Percentiles rank a stretch among this genome's conserved stretches.
phyloP scores from a whole-genome alignment of 2,113 vertebrate genomes.

The Myanophis thanlyinensis region DNA sequence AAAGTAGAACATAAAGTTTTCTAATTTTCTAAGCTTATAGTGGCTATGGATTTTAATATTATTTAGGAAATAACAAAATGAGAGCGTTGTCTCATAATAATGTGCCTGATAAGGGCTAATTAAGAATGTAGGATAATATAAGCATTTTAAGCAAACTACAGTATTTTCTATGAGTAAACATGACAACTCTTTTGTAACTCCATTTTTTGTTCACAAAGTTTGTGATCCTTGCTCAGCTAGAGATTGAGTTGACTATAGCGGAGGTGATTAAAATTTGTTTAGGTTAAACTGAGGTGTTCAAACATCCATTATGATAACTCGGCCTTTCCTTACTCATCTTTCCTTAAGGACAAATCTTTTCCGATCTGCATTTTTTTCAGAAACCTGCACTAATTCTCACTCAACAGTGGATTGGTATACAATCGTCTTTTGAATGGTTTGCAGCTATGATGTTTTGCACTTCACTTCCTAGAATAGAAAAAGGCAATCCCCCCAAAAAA shows the following conservation, averaged over 20 bases:
- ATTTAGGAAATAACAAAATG: conserved; percentile 68
- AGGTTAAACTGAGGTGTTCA: conserved; percentile 72
- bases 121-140: conserved; percentile 77
- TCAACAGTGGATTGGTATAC: background rate
- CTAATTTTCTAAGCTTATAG: conserved; percentile 40
- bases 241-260: conserved; percentile 81
- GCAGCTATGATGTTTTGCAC: background rate
- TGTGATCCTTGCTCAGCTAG: conserved; percentile 74
- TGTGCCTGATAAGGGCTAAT: conserved; percentile 66
- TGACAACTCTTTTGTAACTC: conserved; percentile 75
- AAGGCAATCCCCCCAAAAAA: background rate
- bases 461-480: background rate
- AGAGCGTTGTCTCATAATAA: conserved; percentile 72
- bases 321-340: conserved; percentile 69
- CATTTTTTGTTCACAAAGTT: conserved; percentile 75
- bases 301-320: conserved; percentile 64
- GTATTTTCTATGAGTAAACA: conserved; percentile 72
- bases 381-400: background rate
- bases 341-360: background rate
- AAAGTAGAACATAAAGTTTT: conserved; percentile 48
- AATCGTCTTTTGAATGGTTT: background rate
- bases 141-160: conserved; percentile 78
- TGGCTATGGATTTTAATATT: conserved; percentile 63
- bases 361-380: background rate
- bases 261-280: conserved; percentile 81